Evolutionary conservation across 2,888 invertebrate genomes (phyloP), one percentile per base, ranked within the genome.

Genomic region (Azorinus chamasolen): DNA sequence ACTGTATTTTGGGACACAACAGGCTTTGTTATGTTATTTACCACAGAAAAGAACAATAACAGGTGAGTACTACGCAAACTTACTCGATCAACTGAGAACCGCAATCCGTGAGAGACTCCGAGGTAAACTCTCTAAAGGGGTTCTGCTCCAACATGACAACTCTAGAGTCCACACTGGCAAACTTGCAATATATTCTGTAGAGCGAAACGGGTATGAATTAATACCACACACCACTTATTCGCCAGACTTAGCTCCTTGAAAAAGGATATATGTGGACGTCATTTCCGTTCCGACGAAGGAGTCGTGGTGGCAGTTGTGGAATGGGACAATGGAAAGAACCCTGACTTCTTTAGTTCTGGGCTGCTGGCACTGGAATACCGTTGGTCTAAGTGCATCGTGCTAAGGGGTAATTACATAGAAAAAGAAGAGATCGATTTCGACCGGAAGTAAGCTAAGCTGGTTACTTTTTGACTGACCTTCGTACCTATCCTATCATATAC

Each of bases 11-110:
- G 57, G 66, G 41, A 58, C 25, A 16, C 48, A 32, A 58, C 37
- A 50, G 66, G 54, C 8, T 20, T 45, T 20, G 32, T 43, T 46
- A 46, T 6, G 46, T 46, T 46, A 20, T 22, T 51, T 51, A 51
- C 25, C 51, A 10, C 20, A 64, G 53, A 59, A 59, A 51, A 68
- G 51, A 41, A 68, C 41, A 68, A 57, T 50, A 59, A 68, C 68
- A 58, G 51, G 68, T 14, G 37, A 51, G 25, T 50, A 41, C 58
- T 68, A 41, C 39, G 46, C n/a, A 59, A 58, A 46, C 43, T 68
- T 68, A 48, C 39, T 68, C 24, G 58, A 68, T 43, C 68, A 68
- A 58, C 59, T 68, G n/a, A n/a, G n/a, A n/a, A n/a, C n/a, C n/a
- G n/a, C n/a, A n/a, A n/a, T n/a, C n/a, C n/a, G n/a, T n/a, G 37